Base-by-base conservation (phyloP, 2,888 invertebrate genomes). In the Megalurothrips usitatus region DNA sequence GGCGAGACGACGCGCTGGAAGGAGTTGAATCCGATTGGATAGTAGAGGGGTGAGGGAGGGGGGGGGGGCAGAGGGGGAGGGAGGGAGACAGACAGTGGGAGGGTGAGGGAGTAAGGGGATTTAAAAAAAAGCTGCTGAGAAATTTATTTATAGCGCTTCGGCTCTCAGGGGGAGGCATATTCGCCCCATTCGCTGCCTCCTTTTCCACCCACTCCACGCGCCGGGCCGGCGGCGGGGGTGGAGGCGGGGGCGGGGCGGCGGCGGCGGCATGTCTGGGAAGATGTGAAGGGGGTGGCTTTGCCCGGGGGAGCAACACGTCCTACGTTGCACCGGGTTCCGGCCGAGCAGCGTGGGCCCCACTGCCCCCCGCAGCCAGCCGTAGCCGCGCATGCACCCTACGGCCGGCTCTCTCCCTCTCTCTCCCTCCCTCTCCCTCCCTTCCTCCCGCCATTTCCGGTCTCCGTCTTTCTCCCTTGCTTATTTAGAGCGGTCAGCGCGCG, bases 101-200 rank as follows among this genome's bases (percentile, higher is more conserved):
- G n/a, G n/a, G n/a, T n/a, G 6, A 43, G 34, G 3, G 34, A 43
- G 34, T n/a, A 43, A 43, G 34, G 34, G 14, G 23, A 23, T n/a
- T 12, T 23, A 23, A 23, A 23, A 23, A 68, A 68, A 68, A 68
- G 68, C 68, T 68, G 11, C n/a, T 68, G 26, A 68, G 68, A 68
- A 68, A 68, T 68, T 68, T 68, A 68, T 68, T 68, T 68, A 68
- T 23, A 68, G 68, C 68, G 68, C 23, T 23, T 68, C 68, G 34
- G 34, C 34, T 17, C 58, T 14, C 58, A 6, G 58, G 58, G 58
- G 17, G 19, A 19, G 14, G 19, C 17, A 17, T n/a, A 58, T 58
- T 17, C 58, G 58, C 17, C 58, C 58, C 17, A 58, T 58, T 58
- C 17, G n/a, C 68, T 68, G 11, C 23, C 68, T 23, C 63, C n/a